Evolutionary conservation across 2,888 invertebrate species (phyloP).

Genomic region (Tachina fera): DNA sequence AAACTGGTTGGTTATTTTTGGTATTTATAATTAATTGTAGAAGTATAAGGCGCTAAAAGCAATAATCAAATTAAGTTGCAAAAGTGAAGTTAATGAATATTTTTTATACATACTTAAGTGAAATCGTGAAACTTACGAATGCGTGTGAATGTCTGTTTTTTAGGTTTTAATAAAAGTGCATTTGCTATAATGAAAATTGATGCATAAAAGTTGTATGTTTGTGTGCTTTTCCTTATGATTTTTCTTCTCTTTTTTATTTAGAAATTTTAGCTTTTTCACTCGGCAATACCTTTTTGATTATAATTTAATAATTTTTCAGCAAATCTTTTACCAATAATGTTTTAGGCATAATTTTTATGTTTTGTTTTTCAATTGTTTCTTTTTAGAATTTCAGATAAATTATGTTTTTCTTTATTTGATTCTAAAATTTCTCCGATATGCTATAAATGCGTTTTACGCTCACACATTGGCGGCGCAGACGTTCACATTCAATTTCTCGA

Average conservation of each 20-base stretch:
- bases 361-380: constrained; percentile 35
- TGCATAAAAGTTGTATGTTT: constrained; percentile 17
- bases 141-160: constrained; percentile 63
- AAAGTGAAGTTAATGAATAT: constrained; percentile 1
- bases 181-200: constrained; percentile 49
- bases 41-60: neutral
- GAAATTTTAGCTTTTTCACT: constrained; percentile 62
- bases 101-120: neutral
- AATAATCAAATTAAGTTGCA: constrained; percentile 15
- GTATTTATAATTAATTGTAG: neutral
- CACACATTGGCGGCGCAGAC: constrained; percentile 81
- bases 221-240: constrained; percentile 67
- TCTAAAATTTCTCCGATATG: constrained; percentile 82
- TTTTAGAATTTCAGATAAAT: constrained; percentile 56
- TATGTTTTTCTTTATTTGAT: constrained; percentile 37
- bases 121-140: constrained; percentile 59
- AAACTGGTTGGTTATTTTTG: neutral
- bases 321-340: constrained; percentile 68
- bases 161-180: constrained; percentile 45
- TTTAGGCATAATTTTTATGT: constrained; percentile 42
- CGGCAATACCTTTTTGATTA: constrained; percentile 56
- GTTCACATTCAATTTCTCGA: constrained; percentile 82
- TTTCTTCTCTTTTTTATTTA: constrained; percentile 49
- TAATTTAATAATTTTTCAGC: constrained; percentile 52
- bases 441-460: constrained; percentile 82